phyloP scores from a whole-genome alignment of 1,140 invertebrate species.

The Ditylenchus dipsaci region DNA sequence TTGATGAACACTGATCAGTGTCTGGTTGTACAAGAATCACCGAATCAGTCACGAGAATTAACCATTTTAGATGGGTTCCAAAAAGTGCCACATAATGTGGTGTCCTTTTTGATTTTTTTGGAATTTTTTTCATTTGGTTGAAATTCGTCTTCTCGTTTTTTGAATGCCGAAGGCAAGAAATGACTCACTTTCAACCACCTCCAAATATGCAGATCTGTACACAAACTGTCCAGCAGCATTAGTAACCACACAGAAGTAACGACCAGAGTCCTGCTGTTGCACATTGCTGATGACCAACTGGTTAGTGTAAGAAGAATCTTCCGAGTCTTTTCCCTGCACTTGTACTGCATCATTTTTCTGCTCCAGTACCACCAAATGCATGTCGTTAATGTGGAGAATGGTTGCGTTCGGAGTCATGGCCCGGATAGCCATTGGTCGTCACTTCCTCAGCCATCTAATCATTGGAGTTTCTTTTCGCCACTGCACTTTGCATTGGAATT shows the following conservation, averaged over 20 bases:
- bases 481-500: conserved; percentile 29
- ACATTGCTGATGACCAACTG: conserved; percentile 28
- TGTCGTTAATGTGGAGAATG: conserved; percentile 25
- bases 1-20: no score
- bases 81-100: no score
- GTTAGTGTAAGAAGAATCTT: conserved; percentile 18
- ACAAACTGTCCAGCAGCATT: conserved; percentile 33
- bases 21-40: no score
- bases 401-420: conserved; percentile 21
- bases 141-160: no score
- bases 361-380: conserved; percentile 26
- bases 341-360: conserved; percentile 21
- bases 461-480: conserved; percentile 23
- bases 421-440: conserved; percentile 10
- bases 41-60: no score
- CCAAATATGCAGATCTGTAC: conserved; percentile 20
- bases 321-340: conserved; percentile 8
- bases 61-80: no score
- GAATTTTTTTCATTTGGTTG: no score
- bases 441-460: conserved; percentile 24
- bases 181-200: conserved; percentile 15
- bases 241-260: conserved; percentile 33
- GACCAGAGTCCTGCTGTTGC: conserved; percentile 23
- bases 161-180: no score
- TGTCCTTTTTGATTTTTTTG: no score